Evolutionary conservation across 2,888 invertebrate genomes (phyloP).

Genomic region (Polydrusus tereticollis): DNA sequence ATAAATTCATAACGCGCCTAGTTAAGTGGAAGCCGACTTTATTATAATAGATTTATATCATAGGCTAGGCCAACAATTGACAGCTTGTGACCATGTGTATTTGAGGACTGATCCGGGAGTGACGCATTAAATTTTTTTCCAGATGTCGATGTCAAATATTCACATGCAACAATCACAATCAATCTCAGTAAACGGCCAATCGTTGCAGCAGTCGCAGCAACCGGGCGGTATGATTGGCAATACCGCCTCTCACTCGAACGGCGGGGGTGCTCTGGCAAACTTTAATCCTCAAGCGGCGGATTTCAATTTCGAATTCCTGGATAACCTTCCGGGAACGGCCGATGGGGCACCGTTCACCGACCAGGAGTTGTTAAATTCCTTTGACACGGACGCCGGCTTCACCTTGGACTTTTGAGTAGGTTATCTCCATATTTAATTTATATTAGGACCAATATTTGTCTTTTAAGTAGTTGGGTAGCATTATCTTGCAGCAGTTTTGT

Average conservation of each 20-base stretch:
- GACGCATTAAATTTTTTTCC: conserved; percentile 51
- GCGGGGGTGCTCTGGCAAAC: conserved; percentile 51
- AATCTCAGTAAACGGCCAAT: conserved; percentile 70
- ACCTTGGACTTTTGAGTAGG: conserved; percentile 69
- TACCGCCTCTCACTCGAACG: conserved; percentile 34
- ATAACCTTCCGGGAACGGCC: conserved; percentile 79
- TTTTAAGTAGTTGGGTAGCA: background rate
- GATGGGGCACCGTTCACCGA: conserved; percentile 84
- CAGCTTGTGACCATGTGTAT: too few species aligned
- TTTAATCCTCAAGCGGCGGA: conserved; percentile 71
- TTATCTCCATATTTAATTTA: conserved; percentile 20
- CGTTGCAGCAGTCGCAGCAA: conserved; percentile 56
- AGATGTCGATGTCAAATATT: conserved; percentile 75
- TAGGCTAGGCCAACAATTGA: too few species aligned
- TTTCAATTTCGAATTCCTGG: conserved; percentile 88
- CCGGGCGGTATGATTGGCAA: conserved; percentile 57
- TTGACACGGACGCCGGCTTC: conserved; percentile 81
- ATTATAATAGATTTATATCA: too few species aligned
- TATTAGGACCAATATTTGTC: background rate
- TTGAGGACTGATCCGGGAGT: too few species aligned
- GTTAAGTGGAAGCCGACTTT: too few species aligned
- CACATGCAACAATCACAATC: conserved; percentile 79
- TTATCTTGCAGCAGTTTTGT: background rate
- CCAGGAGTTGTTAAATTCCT: conserved; percentile 85
- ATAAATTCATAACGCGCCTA: too few species aligned